A percentile compares a stretch with the other conserved stretches of the same genome.
Conservation (phyloP, 2,113 vertebrate species). For the Athene noctua region DNA sequence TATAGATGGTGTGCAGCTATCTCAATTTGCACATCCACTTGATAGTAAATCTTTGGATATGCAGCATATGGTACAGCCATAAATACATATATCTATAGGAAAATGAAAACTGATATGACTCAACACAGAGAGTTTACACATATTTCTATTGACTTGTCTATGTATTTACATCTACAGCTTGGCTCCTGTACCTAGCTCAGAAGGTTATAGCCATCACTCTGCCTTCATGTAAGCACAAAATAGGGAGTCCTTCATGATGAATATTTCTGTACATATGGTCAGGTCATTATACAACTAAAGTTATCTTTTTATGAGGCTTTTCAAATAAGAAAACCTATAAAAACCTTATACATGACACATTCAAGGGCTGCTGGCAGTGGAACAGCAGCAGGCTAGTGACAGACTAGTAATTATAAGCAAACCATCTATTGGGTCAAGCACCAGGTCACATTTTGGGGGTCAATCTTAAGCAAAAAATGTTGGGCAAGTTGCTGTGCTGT, state of each 20-base stretch:
- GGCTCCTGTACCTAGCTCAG: neutral
- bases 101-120: neutral
- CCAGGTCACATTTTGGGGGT: neutral
- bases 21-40: neutral
- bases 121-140: neutral
- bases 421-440: neutral
- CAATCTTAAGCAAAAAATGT: neutral
- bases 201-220: neutral
- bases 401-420: neutral
- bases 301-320: neutral
- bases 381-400: neutral
- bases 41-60: neutral
- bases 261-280: neutral
- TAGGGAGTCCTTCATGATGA: neutral
- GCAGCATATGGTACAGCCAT: neutral
- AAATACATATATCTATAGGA: neutral
- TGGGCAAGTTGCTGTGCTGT: neutral
- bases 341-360: neutral
- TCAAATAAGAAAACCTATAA: neutral
- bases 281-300: neutral
- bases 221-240: neutral
- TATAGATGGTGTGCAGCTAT: neutral
- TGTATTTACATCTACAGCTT: neutral
- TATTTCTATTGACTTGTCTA: neutral
- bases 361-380: neutral